These are phyloP conservation scores for Erebia aethiops DNA, from an alignment of 2,888 invertebrate species.

Conservation along the genomic window DNA sequence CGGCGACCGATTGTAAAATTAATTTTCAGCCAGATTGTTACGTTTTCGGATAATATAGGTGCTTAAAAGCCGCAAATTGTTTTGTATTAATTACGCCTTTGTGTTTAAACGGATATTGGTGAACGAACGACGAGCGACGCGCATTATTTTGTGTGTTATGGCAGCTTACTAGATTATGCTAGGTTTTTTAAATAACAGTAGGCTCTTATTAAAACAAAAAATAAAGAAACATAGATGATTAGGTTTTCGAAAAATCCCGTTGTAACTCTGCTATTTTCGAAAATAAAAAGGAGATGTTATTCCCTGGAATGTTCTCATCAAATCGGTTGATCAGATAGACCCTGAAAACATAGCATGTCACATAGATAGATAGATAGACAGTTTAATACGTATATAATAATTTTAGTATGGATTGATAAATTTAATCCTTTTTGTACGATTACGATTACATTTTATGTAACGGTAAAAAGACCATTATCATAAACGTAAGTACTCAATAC, in stretches of 20 bases:
- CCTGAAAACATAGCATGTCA: no score
- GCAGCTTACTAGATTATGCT: neutral
- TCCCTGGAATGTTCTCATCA: no score
- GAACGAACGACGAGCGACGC: neutral
- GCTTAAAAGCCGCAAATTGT: constrained; percentile 62
- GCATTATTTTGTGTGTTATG: neutral
- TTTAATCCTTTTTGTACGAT: neutral
- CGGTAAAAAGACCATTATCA: neutral
- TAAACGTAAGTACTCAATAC: constrained; percentile 7
- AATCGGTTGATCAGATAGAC: no score
- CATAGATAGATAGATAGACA: no score
- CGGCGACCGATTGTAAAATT: constrained; percentile 74
- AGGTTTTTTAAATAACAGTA: neutral
- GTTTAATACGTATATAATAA: no score
- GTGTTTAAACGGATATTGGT: constrained; percentile 6
- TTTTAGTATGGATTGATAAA: neutral
- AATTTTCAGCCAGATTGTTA: constrained; percentile 68
- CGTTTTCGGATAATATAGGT: constrained; percentile 58
- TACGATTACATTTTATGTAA: neutral
- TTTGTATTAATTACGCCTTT: constrained; percentile 53
- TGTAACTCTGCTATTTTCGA: no score
- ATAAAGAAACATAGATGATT: no score
- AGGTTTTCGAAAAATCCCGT: no score
- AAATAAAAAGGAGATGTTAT: no score
- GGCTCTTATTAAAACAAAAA: neutral